Base-by-base conservation (phyloP, 2,888 invertebrate genomes). In the Eupeodes latifasciatus region DNA sequence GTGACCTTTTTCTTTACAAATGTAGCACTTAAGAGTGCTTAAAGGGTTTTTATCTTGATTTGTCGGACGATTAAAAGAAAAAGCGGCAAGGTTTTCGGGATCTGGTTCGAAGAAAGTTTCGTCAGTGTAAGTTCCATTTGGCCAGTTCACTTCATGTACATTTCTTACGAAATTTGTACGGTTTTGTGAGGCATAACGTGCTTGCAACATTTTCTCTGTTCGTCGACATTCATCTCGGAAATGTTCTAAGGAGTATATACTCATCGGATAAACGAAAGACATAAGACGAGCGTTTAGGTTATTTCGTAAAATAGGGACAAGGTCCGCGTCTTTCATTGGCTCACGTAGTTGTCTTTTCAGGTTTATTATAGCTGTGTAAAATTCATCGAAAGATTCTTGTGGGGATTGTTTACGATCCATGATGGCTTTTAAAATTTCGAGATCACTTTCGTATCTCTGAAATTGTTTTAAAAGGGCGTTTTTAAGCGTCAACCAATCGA, bases 141-240 rank as follows among this genome's bases (percentile, higher is more conserved):
- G n/a, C 11, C n/a, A 34, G 2, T 74, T 44, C 6, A 76, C 11
- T 64, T 76, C 64, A 27, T 76, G 51, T 4, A 62, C 51, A 10
- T 61, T 19, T 12, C 61, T 57, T 3, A 57, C 57, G 1, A 1
- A 27, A 6, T 57, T 19, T 1, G 59, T 19, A 40, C 74, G 74
- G 62, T 62, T 61, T 49, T 75, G 74, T 4, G 27, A 34, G 5
- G 61, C n/a, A 51, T 59, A 72, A 7, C 62, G 36, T 1, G 36
- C 49, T 6, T 75, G 49, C 5, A 75, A 11, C 75, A 75, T 75
- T 36, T 75, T 75, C 12, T 74, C 49, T 0, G 61, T 61, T 12
- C 74, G 36, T 3, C 61, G 49, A 9, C 74, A 75, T 49, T 75
- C 74, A 7, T 74, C 74, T 7, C 74, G 27, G 27, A 75, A 75